phyloP scores from a whole-genome alignment of 2,113 vertebrate species.

The Nicator chloris region DNA sequence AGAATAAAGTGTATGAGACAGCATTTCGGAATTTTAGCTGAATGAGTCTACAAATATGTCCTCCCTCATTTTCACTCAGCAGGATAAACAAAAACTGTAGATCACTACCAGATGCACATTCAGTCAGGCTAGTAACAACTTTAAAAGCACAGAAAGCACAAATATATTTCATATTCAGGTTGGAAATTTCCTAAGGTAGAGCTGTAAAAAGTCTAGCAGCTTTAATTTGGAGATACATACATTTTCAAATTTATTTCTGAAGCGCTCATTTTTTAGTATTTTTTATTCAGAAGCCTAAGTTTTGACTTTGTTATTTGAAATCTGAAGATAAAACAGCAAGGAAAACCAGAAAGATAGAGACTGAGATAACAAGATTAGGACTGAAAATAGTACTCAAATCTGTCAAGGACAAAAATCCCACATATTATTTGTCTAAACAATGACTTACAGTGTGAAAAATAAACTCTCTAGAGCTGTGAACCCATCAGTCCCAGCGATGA shows the following conservation, averaged over 20 bases:
- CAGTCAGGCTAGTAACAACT: not conserved
- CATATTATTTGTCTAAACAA: not conserved
- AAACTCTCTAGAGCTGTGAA: not conserved
- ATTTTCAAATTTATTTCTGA: not conserved
- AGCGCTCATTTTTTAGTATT: not conserved
- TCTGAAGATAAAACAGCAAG: conserved; percentile 11
- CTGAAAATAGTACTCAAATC: not conserved
- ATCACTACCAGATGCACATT: conserved; percentile 25
- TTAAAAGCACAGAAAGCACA: not conserved
- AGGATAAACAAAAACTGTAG: conserved; percentile 44
- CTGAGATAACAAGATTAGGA: conserved; percentile 15
- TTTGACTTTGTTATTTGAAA: conserved; percentile 28
- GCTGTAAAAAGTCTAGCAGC: not conserved
- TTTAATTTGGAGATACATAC: not conserved
- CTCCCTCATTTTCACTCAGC: conserved; percentile 3
- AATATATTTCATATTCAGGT: not conserved
- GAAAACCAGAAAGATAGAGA: not conserved
- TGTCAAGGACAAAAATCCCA: not conserved
- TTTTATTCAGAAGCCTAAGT: not conserved
- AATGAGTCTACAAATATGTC: conserved; percentile 29
- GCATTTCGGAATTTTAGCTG: conserved; percentile 8
- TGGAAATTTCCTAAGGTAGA: not conserved
- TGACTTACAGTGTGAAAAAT: not conserved
- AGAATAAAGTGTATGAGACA: not conserved
- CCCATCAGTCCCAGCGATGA: not conserved